Percentiles rank a stretch among this genome's conserved stretches.
Evolutionary conservation across 2,797 vertebrate genomes (phyloP).

Genomic region (Potorous gilbertii): DNA sequence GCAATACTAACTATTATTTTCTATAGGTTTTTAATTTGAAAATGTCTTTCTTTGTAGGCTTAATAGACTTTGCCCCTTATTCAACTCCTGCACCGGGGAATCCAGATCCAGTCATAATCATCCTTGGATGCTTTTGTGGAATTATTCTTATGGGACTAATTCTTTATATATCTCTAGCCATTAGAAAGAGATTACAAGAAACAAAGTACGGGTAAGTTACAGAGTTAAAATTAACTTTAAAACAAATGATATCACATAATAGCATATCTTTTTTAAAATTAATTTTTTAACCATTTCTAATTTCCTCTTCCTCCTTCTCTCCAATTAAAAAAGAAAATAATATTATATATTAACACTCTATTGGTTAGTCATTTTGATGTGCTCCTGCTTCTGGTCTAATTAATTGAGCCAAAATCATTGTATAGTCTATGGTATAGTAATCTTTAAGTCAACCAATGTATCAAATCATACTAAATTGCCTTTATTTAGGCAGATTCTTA

Average conservation of each 20-base stretch:
- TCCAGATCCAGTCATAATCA: conserved; percentile 83
- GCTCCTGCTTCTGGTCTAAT: not conserved
- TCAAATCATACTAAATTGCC: not conserved
- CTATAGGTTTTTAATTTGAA: not conserved
- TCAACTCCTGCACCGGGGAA: conserved; percentile 86
- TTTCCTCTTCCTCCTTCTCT: not conserved
- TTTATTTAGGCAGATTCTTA: not conserved
- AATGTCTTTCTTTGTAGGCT: conserved; percentile 69
- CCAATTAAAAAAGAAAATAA: not conserved
- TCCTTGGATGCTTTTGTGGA: conserved; percentile 88
- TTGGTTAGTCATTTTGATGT: not conserved
- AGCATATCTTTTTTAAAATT: not conserved
- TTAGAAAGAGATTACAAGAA: conserved; percentile 86
- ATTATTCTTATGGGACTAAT: conserved; percentile 87
- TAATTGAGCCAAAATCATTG: not conserved
- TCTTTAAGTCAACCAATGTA: not conserved
- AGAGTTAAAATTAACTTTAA: not conserved
- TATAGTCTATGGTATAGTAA: not conserved
- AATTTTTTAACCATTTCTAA: not conserved
- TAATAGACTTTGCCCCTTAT: conserved; percentile 84
- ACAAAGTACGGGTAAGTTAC: conserved; percentile 89
- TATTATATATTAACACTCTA: not conserved
- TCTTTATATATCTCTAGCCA: conserved; percentile 86
- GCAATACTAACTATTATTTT: not conserved
- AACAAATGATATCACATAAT: not conserved